These are phyloP conservation scores for Rhabditoides inermis DNA, from an alignment of 2,888 invertebrate species.

Conservation along the genomic window DNA sequence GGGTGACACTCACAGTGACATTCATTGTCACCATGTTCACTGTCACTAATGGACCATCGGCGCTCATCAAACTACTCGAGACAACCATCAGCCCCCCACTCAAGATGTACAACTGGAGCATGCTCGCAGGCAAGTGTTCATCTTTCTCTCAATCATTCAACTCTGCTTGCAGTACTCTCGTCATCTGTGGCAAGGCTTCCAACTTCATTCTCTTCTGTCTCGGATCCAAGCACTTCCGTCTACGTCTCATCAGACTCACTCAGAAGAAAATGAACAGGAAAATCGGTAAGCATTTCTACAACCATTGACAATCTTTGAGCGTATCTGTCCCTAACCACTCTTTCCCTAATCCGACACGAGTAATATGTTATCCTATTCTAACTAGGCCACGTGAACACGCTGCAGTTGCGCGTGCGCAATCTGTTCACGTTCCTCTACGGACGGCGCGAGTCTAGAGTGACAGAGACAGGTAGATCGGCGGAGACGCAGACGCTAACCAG, in stretches of 20 bases:
- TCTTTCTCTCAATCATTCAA: not conserved
- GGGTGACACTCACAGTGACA: conserved; percentile 48
- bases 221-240: conserved; percentile 48
- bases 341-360: too few relatives aligned
- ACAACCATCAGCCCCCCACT: conserved; percentile 9
- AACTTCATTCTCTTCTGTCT: conserved; percentile 51
- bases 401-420: too few relatives aligned
- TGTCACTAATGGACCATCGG: conserved; percentile 48
- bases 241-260: conserved; percentile 39
- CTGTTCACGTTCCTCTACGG: too few relatives aligned
- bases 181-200: conserved; percentile 48
- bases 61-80: conserved; percentile 34
- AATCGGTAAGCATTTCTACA: conserved; percentile 42
- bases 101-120: conserved; percentile 12
- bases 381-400: too few relatives aligned
- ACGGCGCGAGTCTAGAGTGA: too few relatives aligned
- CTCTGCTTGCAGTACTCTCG: conserved; percentile 30
- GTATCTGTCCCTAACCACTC: too few relatives aligned
- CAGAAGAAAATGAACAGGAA: conserved; percentile 46
- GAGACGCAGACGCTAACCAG: too few relatives aligned
- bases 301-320: too few relatives aligned
- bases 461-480: too few relatives aligned
- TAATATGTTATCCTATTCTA: too few relatives aligned
- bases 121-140: conserved; percentile 5
- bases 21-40: conserved; percentile 51